phyloP scores from a whole-genome alignment of 1,140 invertebrate genomes.

The Sinonovacula constricta region DNA sequence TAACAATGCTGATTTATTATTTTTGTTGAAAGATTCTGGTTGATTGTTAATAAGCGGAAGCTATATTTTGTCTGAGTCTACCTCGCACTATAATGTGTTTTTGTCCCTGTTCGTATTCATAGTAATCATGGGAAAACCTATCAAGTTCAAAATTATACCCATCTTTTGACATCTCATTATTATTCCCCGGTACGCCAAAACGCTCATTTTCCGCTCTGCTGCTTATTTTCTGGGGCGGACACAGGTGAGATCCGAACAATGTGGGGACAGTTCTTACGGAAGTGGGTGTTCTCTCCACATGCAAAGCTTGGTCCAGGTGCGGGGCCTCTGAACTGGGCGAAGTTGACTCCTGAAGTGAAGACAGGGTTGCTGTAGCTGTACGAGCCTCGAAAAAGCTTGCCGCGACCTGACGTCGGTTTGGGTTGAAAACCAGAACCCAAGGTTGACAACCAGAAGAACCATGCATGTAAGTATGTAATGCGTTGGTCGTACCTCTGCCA shows the following conservation, averaged over 20 bases:
- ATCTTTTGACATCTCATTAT: not conserved
- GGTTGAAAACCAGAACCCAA: not conserved
- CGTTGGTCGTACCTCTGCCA: not conserved
- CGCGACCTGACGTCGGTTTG: not conserved
- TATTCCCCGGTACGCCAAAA: not conserved
- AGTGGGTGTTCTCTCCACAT: not conserved
- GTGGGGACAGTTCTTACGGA: not conserved
- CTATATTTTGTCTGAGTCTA: not conserved
- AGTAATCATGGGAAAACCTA: slow-evolving; percentile 20
- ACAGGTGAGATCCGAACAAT: not conserved
- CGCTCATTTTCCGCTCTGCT: not conserved
- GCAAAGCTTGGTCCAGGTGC: not conserved
- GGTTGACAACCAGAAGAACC: not conserved
- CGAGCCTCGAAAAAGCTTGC: too few species aligned
- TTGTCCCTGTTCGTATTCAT: slow-evolving; percentile 27
- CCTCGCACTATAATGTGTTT: slow-evolving; percentile 27
- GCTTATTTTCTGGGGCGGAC: not conserved
- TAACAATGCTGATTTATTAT: too few species aligned
- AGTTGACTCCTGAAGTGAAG: not conserved
- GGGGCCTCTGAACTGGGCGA: not conserved
- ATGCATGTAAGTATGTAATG: not conserved
- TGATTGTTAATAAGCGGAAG: slow-evolving; percentile 14
- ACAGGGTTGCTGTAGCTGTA: too few species aligned
- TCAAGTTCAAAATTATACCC: slow-evolving; percentile 29
- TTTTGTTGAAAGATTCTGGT: not conserved